A percentile compares a stretch with the other conserved stretches of the same genome.
phyloP scores from a whole-genome alignment of 2,113 vertebrate genomes.

The Bambusicola thoracicus region DNA sequence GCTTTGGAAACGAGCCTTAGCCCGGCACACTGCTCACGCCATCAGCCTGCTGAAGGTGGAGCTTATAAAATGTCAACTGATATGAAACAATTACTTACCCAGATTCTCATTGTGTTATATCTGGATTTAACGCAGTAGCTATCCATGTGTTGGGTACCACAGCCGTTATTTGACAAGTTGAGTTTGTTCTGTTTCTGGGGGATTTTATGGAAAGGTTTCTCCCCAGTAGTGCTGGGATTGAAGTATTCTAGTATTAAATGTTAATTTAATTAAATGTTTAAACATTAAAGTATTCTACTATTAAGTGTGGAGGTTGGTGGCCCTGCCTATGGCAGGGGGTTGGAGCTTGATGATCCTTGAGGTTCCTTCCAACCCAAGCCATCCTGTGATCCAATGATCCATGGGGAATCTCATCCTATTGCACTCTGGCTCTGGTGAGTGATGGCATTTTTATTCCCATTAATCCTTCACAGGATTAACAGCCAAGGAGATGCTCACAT shows the following conservation, averaged over 20 bases:
- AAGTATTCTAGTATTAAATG: no score
- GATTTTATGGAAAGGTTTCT: not conserved
- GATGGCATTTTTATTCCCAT: not conserved
- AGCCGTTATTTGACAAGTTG: not conserved
- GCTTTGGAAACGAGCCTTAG: rapidly evolving
- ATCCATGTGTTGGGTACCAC: rapidly evolving
- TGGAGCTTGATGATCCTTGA: no score
- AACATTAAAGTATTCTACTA: no score
- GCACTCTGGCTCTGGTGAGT: not conserved
- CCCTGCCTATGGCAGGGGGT: no score
- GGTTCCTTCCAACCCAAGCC: no score
- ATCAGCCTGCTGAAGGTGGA: not conserved
- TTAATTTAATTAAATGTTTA: no score
- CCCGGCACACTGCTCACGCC: rapidly evolving
- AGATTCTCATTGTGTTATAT: not conserved
- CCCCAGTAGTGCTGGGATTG: not conserved
- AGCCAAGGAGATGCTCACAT: not conserved
- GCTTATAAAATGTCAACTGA: not conserved
- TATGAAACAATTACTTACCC: not conserved
- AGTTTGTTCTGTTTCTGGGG: not conserved
- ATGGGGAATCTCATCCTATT: not conserved
- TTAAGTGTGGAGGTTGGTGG: no score
- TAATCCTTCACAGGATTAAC: not conserved
- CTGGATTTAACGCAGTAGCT: not conserved
- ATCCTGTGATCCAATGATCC: no score